Evolutionary conservation across 92 coral and sea anemone genomes (phyloP).

Genomic region (Phenganax stokvisi): DNA sequence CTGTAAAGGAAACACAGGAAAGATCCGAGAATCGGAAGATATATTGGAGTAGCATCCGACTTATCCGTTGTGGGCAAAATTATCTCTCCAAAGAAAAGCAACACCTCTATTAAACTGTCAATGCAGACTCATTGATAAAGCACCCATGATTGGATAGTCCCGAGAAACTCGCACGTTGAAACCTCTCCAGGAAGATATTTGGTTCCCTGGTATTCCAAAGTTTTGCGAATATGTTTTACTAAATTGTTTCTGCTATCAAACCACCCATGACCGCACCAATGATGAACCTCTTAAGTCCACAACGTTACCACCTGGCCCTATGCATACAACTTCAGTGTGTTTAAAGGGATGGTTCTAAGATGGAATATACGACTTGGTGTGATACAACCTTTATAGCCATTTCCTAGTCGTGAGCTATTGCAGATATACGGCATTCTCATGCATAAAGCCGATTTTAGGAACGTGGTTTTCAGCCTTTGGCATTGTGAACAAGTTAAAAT

Average conservation of each 20-base stretch:
- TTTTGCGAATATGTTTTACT: background rate
- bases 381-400: background rate
- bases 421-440: background rate
- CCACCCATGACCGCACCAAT: background rate
- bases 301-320: background rate
- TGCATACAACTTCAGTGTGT: background rate
- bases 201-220: conserved; percentile 1
- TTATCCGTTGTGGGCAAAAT: background rate
- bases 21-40: background rate
- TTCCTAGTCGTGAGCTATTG: background rate
- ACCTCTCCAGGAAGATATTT: background rate
- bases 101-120: background rate
- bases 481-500: background rate
- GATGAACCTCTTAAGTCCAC: conserved; percentile 11
- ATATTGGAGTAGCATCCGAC: background rate
- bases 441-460: background rate
- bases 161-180: conserved; percentile 1
- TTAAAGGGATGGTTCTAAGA: background rate
- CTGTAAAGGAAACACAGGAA: background rate
- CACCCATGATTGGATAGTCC: background rate
- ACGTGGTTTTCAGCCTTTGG: conserved; percentile 13
- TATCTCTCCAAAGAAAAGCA: background rate
- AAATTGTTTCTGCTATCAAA: background rate
- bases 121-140: background rate
- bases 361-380: background rate